Base-by-base conservation (phyloP, 2,888 invertebrate species). In the Chesias legatella region DNA sequence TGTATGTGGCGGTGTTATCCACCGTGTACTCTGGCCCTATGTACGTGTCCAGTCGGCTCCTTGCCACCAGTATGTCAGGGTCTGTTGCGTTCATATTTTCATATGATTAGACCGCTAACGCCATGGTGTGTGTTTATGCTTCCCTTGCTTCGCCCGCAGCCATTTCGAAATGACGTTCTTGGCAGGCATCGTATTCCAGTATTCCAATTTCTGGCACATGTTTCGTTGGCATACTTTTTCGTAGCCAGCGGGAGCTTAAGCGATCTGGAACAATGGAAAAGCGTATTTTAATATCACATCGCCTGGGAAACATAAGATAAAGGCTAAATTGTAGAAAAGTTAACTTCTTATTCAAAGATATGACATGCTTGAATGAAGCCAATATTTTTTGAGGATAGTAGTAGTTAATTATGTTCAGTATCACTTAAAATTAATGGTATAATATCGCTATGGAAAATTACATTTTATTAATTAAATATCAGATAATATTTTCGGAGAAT, bases 141-240 rank as follows among this genome's bases (percentile, higher is more conserved):
- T 86, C 48, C 83, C 83, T 70, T 82, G 85, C 70, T 78, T 85
- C 51, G 74, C 79, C 67, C 79, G 79, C 65, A 86, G 74, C 86
- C 86, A 86, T 83, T 83, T 83, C 56, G 75, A 82, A 68, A 86
- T 86, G 74, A 85, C 73, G 61, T 82, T 86, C 70, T 82, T 85
- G 81, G 83, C 81, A 69, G 77, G 81, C 80, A 80, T 85, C 77
- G 75, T 78, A 62, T 79, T 78, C 67, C 64, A 67, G 64, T 67
- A 76, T 69, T 74, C 67, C 66, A 64, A 63, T 76, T 71, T 74
- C 67, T 70, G 75, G 73, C 69, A 67, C 85, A 85, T 86, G 59
- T 70, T 81, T 68, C 51, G 64, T 69, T 71, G 65, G 72, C 82
- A 81, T 84, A 67, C 69, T 79, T 73, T 68, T 67, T 51, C 48